phyloP scores from a whole-genome alignment of 2,888 invertebrate species.

The Pammene fasciana region DNA sequence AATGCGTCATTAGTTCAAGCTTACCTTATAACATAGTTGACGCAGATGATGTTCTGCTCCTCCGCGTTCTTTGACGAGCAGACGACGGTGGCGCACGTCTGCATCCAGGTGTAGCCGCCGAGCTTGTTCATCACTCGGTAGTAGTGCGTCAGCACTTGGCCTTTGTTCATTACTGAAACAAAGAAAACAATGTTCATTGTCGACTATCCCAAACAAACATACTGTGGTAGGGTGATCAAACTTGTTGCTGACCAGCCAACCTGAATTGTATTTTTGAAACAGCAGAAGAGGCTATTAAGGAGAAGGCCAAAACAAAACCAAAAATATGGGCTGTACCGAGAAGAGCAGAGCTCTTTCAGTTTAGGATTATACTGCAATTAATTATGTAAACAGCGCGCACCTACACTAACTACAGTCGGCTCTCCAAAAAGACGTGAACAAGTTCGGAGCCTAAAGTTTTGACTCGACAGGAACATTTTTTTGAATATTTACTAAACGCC shows the following conservation, averaged over 20 bases:
- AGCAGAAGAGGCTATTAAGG: too few relatives aligned
- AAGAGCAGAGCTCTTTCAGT: too few relatives aligned
- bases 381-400: too few relatives aligned
- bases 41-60: conserved; percentile 98
- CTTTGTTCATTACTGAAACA: conserved; percentile 95
- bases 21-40: conserved; percentile 98
- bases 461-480: too few relatives aligned
- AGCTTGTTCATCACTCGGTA: conserved; percentile 98
- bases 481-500: too few relatives aligned
- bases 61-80: conserved; percentile 98
- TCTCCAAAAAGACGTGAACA: too few relatives aligned
- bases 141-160: conserved; percentile 98
- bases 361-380: too few relatives aligned
- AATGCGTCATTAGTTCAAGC: neutral
- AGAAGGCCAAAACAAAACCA: too few relatives aligned
- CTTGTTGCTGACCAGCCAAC: neutral
- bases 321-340: too few relatives aligned
- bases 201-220: neutral
- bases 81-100: conserved; percentile 98
- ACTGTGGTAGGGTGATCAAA: neutral
- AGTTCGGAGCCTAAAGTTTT: too few relatives aligned
- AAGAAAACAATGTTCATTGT: conserved; percentile 42
- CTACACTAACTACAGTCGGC: too few relatives aligned
- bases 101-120: conserved; percentile 98
- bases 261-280: too few relatives aligned